A percentile compares a stretch with the other conserved stretches of the same genome.
Evolutionary conservation across 2,113 vertebrate genomes (phyloP).

Genomic region (Dascyllus trimaculatus): DNA sequence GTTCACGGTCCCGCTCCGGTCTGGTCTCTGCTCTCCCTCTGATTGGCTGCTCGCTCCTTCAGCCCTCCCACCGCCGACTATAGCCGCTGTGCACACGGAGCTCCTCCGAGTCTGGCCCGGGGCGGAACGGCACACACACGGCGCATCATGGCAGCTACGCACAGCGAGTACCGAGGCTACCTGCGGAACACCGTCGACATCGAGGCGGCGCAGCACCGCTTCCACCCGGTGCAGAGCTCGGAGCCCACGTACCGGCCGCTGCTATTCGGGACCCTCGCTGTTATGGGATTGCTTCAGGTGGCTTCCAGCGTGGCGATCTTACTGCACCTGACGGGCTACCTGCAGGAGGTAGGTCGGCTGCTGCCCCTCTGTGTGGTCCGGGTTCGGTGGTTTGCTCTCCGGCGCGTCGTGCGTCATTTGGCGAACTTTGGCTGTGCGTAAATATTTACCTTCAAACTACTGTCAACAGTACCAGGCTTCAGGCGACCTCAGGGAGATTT

Average conservation of each 20-base stretch:
- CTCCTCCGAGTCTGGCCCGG: slow-evolving; percentile 64
- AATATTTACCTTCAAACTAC: slow-evolving; percentile 10
- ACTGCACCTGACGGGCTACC: slow-evolving; percentile 93
- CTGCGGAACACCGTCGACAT: slow-evolving; percentile 81
- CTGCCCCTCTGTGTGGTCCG: not conserved
- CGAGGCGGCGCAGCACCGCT: slow-evolving; percentile 81
- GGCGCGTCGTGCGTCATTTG: not conserved
- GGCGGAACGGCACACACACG: slow-evolving; percentile 51
- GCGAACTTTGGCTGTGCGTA: slow-evolving; percentile 2
- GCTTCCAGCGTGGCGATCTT: slow-evolving; percentile 94
- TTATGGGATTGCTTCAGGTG: slow-evolving; percentile 94
- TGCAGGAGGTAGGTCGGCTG: slow-evolving; percentile 82
- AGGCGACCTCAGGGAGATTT: slow-evolving; percentile 11
- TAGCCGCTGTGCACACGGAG: slow-evolving; percentile 56
- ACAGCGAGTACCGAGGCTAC: slow-evolving; percentile 83
- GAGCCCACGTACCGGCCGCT: slow-evolving; percentile 85
- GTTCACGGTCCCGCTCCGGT: not conserved
- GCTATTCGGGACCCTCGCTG: slow-evolving; percentile 88
- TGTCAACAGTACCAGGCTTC: not conserved
- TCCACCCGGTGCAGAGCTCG: slow-evolving; percentile 75
- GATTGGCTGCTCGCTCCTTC: slow-evolving; percentile 77
- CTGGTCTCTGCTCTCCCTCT: slow-evolving; percentile 33
- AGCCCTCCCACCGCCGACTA: slow-evolving; percentile 82
- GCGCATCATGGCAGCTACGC: slow-evolving; percentile 84
- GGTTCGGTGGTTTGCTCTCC: not conserved